Percentiles rank a stretch among this genome's conserved stretches.
Evolutionary conservation across 2,797 vertebrate species (phyloP).

Genomic region (Sitta carolinensis): DNA sequence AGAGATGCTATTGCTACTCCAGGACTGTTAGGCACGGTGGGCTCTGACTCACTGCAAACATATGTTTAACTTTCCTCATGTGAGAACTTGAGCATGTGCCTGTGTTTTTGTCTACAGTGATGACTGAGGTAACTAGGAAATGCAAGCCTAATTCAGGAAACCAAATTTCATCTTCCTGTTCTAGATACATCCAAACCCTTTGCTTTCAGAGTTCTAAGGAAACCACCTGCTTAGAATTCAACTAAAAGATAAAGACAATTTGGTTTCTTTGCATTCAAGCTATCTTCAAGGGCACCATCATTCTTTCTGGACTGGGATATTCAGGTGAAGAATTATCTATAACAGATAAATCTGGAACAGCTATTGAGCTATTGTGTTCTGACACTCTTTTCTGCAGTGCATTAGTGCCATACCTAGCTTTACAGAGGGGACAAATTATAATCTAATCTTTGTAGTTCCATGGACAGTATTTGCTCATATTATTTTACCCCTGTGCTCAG

Average conservation of each 20-base stretch:
- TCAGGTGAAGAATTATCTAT: not conserved
- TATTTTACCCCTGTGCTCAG: constrained; percentile 18
- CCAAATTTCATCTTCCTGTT: not conserved
- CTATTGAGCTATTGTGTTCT: not conserved
- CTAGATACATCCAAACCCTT: not conserved
- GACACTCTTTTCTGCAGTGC: not conserved
- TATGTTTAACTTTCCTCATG: constrained; percentile 35
- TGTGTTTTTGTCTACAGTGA: constrained; percentile 5
- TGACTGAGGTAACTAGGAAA: constrained; percentile 11
- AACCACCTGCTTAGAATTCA: not conserved
- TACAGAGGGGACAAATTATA: not conserved
- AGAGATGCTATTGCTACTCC: constrained; percentile 36
- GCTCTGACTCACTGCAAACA: constrained; percentile 42
- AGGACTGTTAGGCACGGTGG: not conserved
- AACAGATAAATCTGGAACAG: not conserved
- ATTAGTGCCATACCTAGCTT: not conserved
- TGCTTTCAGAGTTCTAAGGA: not conserved
- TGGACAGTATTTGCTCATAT: not conserved
- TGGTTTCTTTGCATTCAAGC: not conserved
- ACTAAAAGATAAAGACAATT: not conserved
- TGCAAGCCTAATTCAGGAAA: constrained; percentile 33
- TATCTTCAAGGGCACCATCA: not conserved
- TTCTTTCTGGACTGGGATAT: not conserved
- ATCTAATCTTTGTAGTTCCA: constrained; percentile 6
- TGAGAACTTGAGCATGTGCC: constrained; percentile 23